A percentile compares a stretch with the other conserved stretches of the same genome.
Evolutionary conservation across 2,797 vertebrate genomes (phyloP).

Genomic region (Peromyscus melanophrys): DNA sequence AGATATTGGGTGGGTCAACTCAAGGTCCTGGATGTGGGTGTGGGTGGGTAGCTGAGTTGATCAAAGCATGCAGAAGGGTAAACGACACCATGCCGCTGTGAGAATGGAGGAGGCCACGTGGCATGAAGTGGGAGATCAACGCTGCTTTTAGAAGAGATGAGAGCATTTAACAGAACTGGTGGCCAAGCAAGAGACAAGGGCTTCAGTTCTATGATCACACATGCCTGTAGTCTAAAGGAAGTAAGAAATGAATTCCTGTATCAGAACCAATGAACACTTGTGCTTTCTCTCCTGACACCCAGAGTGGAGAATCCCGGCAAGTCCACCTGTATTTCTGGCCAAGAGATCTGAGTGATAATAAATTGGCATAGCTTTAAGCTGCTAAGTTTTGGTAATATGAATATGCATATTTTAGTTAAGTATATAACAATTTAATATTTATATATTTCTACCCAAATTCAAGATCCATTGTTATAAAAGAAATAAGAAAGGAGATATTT

Average conservation of each 20-base stretch:
- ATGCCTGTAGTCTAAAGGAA: neutral
- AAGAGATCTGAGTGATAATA: neutral
- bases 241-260: neutral
- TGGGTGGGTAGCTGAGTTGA: too few species aligned
- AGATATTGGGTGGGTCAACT: too few species aligned
- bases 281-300: neutral
- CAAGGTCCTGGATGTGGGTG: too few species aligned
- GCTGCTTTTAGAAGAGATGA: too few species aligned
- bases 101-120: neutral
- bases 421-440: neutral
- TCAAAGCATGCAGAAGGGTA: neutral
- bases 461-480: neutral
- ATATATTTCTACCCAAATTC: neutral
- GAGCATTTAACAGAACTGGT: neutral
- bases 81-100: neutral
- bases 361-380: neutral
- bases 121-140: neutral
- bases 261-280: neutral
- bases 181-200: too few species aligned
- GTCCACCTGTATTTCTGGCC: neutral
- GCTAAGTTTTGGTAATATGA: neutral
- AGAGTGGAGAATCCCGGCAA: neutral
- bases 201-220: neutral
- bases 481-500: neutral
- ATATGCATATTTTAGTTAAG: neutral